These are phyloP conservation scores for Psococerastis gibbosa DNA, from an alignment of 2,888 invertebrate species.

Conservation along the genomic window DNA sequence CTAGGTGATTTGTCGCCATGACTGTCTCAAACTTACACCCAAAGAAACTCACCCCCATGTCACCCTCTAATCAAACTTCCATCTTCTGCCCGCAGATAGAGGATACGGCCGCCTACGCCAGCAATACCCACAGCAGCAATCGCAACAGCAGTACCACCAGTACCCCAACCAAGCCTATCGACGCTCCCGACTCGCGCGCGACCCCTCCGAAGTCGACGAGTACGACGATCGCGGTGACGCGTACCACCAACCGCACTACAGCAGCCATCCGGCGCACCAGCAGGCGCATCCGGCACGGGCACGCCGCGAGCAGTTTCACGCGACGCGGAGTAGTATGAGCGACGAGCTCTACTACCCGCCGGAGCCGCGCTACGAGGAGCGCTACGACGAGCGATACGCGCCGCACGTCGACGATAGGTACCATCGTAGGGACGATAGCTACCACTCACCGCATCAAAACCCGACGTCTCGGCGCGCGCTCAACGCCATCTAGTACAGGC, in stretches of 20 bases:
- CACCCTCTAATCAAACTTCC: too few relatives aligned
- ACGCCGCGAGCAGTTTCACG: slow-evolving; percentile 1
- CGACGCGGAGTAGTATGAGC: slow-evolving; percentile 23
- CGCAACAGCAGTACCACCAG: not conserved
- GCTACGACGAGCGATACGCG: slow-evolving; percentile 17
- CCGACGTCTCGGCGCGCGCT: slow-evolving; percentile 44
- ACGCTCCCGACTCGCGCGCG: slow-evolving; percentile 22
- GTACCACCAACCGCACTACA: slow-evolving; percentile 24
- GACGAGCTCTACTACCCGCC: slow-evolving; percentile 18
- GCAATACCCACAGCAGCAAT: too few relatives aligned
- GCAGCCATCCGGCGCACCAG: slow-evolving; percentile 28
- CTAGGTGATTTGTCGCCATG: too few relatives aligned
- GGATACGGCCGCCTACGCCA: too few relatives aligned
- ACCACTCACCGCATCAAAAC: slow-evolving; percentile 30
- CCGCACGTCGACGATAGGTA: slow-evolving; percentile 13
- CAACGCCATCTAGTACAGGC: slow-evolving; percentile 46
- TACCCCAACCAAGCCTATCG: not conserved
- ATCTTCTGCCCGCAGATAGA: not conserved
- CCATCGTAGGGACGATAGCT: slow-evolving; percentile 22
- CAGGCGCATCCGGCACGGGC: not conserved
- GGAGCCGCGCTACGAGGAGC: slow-evolving; percentile 11
- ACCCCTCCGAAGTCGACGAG: slow-evolving; percentile 33
- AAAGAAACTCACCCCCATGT: too few relatives aligned
- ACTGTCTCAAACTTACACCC: too few relatives aligned
- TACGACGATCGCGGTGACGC: slow-evolving; percentile 25